These are phyloP conservation scores for Phyllotis vaccarum DNA, from an alignment of 2,797 vertebrate species.

Conservation along the genomic window DNA sequence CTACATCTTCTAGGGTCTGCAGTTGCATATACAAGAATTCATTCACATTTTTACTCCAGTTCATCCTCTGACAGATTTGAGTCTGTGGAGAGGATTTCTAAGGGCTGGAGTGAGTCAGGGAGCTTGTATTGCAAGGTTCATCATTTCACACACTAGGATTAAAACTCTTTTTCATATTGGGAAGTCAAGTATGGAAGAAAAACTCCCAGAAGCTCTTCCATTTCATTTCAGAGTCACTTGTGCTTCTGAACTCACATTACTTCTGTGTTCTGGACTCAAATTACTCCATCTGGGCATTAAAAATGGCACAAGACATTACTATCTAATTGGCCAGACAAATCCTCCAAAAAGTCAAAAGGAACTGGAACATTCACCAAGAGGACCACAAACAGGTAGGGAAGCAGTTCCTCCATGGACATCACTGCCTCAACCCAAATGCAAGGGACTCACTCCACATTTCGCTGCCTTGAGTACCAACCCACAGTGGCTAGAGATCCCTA, in stretches of 20 bases:
- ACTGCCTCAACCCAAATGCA: neutral
- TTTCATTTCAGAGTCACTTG: neutral
- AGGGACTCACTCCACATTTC: neutral
- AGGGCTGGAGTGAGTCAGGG: neutral
- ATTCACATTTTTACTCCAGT: neutral
- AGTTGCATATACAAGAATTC: neutral
- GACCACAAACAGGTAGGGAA: neutral
- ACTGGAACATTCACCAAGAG: neutral
- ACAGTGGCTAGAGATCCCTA: neutral
- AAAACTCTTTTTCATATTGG: neutral
- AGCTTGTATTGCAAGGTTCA: neutral
- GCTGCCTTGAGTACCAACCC: neutral
- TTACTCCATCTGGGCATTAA: neutral
- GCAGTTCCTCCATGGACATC: neutral
- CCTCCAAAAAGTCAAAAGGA: neutral
- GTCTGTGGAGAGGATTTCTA: neutral
- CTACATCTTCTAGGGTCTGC: neutral
- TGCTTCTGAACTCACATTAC: neutral
- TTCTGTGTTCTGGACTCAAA: neutral
- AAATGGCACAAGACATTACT: neutral
- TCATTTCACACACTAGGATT: neutral
- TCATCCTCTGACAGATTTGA: neutral
- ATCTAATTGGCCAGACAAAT: neutral
- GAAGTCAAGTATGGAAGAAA: neutral
- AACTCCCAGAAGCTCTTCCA: neutral